Evolutionary conservation across 2,888 invertebrate species (phyloP), one percentile per base, ranked within the genome.

Genomic region (Lithodes maja): DNA sequence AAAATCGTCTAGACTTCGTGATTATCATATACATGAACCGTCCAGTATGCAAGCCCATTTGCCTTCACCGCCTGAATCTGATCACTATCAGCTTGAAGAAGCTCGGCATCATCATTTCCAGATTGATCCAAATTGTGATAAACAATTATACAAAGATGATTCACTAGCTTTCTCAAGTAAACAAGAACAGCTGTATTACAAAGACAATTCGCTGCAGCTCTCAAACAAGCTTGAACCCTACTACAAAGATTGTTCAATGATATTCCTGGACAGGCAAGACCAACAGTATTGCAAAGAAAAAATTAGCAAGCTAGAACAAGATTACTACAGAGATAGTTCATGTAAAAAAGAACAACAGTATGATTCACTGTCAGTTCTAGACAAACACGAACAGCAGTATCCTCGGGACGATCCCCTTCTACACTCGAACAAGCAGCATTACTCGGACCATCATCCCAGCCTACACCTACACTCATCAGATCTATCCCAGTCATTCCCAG

Each of bases 141-240:
- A 81, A 50, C 74, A 86, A 12, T 77, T 82, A 77, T 82, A 75
- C 75, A 86, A 79, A 79, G 55, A 15, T 33, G 9, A 52, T n/a
- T 52, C 85, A 69, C 53, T 69, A 2, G 53, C 79, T 69, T 49
- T 82, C 0, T 15, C 81, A 52, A 49, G 82, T 52, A 81, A 86
- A 68, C 81, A 33, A 33, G 33, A 33, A 33, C 33, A 33, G 33
- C 33, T 33, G 33, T 33, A 33, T 33, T 33, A 33, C 33, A 33
- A 33, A 33, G 33, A 33, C 33, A 33, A 33, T 33, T 33, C 33
- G 33, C 33, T 33, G 33, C 33, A 33, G 33, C 33, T 33, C 33
- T 33, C 33, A 33, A 33, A 33, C 33, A 33, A 33, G 33, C 33
- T 33, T 33, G 33, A 33, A 33, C 33, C 33, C 33, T 33, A 33